phyloP scores from a whole-genome alignment of 53 echinoderm and acorn worm species.

The Patiria pectinifera region DNA sequence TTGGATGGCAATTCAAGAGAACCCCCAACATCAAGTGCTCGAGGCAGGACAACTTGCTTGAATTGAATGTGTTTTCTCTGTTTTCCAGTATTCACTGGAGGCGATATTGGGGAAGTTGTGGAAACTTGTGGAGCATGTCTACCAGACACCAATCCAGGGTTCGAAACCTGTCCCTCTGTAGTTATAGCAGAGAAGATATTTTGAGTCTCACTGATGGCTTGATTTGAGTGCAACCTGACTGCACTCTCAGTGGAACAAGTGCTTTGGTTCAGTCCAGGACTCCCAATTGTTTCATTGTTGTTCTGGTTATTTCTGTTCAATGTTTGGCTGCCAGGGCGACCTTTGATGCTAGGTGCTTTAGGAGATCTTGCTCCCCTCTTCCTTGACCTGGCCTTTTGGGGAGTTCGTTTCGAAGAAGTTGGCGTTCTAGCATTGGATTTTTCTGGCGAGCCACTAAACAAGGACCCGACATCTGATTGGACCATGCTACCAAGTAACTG shows the following conservation, averaged over 20 bases:
- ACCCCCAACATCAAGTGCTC: conserved; percentile 41
- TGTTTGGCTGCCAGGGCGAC: background rate
- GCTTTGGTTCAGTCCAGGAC: background rate
- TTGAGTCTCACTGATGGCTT: background rate
- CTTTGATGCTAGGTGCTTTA: background rate
- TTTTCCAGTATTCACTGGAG: conserved; percentile 7
- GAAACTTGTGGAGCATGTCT: background rate
- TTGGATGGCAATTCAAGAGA: background rate
- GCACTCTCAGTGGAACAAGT: background rate
- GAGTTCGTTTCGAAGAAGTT: background rate
- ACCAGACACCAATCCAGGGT: background rate
- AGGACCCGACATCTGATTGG: conserved; percentile 35
- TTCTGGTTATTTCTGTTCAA: conserved; percentile 25
- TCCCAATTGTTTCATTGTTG: background rate
- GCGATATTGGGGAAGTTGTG: background rate
- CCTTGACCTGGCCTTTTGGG: background rate
- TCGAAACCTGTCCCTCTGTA: background rate
- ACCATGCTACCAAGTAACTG: conserved; percentile 47
- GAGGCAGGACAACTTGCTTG: conserved; percentile 22
- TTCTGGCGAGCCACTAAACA: conserved; percentile 1
- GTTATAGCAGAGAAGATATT: background rate
- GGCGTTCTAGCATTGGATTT: conserved; percentile 4
- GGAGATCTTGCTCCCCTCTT: background rate
- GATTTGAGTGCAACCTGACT: background rate
- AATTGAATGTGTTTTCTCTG: conserved; percentile 45